phyloP scores from a whole-genome alignment of 2,113 vertebrate species.

The Silurus glanis region DNA sequence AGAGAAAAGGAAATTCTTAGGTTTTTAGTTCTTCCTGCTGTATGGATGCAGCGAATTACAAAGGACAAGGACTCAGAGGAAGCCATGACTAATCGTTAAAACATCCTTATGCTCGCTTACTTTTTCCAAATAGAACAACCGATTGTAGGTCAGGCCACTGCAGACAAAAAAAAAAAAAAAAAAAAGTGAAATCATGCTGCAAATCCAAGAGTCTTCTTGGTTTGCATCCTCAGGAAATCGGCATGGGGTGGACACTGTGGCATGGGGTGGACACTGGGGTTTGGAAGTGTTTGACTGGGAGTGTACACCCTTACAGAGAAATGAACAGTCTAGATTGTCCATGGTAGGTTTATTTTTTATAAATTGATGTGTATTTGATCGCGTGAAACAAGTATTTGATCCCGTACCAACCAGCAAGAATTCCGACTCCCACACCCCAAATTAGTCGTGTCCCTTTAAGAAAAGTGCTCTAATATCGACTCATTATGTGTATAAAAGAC shows the following conservation, averaged over 20 bases:
- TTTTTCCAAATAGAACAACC: neutral
- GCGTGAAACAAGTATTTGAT: too few species aligned
- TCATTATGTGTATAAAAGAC: too few species aligned
- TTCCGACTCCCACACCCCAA: too few species aligned
- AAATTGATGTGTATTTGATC: too few species aligned
- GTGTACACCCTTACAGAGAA: too few species aligned
- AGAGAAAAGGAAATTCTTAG: conserved; percentile 51
- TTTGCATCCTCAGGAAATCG: neutral
- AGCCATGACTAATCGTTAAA: conserved; percentile 60
- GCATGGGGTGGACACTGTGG: neutral
- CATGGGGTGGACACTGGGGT: neutral
- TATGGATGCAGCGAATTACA: conserved; percentile 43
- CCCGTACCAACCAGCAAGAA: too few species aligned
- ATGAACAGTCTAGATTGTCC: too few species aligned
- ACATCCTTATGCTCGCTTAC: neutral
- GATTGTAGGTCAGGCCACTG: neutral
- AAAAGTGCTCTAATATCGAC: too few species aligned
- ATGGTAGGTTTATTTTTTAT: too few species aligned
- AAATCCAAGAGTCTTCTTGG: neutral
- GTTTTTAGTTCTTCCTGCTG: conserved; percentile 49
- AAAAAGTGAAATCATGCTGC: neutral
- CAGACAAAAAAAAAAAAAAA: neutral
- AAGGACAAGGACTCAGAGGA: conserved; percentile 59
- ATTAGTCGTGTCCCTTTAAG: too few species aligned
- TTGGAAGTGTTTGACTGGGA: neutral